A percentile compares a stretch with the other conserved stretches of the same genome.
These are phyloP conservation scores for Strigamia transsilvanica DNA, from an alignment of 2,888 invertebrate genomes.

Conservation along the genomic window DNA sequence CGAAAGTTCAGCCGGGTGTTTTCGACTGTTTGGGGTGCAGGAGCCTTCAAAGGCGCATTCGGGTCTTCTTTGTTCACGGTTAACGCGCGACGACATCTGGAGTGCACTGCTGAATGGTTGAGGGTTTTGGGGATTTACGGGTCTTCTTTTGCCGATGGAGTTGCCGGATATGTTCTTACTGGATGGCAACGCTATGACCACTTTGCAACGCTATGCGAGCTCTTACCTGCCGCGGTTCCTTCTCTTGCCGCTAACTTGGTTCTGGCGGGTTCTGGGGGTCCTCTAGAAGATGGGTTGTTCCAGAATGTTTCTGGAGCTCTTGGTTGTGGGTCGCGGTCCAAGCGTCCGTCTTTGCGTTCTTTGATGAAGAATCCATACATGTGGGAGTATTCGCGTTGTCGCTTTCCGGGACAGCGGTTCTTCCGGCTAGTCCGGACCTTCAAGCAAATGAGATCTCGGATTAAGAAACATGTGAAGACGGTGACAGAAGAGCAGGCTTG, in stretches of 20 bases:
- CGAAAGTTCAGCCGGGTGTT: constrained; percentile 75
- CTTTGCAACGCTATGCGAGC: constrained; percentile 61
- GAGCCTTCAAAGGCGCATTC: constrained; percentile 79
- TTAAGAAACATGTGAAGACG: constrained; percentile 58
- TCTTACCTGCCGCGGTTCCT: constrained; percentile 61
- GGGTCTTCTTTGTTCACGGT: constrained; percentile 76
- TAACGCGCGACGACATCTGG: constrained; percentile 73
- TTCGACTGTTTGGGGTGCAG: constrained; percentile 76
- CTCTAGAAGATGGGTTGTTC: constrained; percentile 68
- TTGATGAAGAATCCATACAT: constrained; percentile 72
- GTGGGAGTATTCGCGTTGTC: constrained; percentile 71
- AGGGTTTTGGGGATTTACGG: constrained; percentile 64
- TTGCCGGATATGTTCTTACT: constrained; percentile 61
- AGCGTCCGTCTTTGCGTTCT: constrained; percentile 58
- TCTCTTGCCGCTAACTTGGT: constrained; percentile 60
- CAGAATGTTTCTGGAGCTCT: constrained; percentile 66
- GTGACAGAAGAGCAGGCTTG: constrained; percentile 67
- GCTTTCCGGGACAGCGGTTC: constrained; percentile 72
- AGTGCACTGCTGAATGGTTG: constrained; percentile 76
- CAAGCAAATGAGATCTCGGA: constrained; percentile 55
- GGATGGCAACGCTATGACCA: constrained; percentile 63
- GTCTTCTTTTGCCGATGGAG: constrained; percentile 57
- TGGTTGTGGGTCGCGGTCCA: constrained; percentile 67
- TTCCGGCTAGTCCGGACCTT: constrained; percentile 61
- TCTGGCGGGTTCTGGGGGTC: constrained; percentile 69